Conservation (phyloP, 2,113 vertebrate species). For the Microtus oregoni region DNA sequence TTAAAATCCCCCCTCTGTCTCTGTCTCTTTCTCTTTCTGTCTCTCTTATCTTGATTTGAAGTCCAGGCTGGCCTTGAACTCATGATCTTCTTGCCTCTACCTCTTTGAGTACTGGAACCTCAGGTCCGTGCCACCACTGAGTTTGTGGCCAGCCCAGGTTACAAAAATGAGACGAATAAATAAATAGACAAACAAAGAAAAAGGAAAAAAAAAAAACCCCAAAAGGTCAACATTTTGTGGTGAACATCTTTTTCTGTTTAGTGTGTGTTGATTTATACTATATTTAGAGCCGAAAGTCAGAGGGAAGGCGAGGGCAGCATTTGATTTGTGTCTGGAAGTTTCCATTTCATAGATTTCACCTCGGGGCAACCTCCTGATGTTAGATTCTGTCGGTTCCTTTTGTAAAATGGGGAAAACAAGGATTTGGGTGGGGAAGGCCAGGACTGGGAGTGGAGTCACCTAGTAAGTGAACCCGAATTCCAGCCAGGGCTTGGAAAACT, state of each 20-base stretch:
- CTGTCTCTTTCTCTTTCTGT: neutral
- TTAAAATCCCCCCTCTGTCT: neutral
- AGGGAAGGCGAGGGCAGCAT: neutral
- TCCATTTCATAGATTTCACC: neutral
- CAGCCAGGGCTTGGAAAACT: neutral
- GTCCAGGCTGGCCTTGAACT: neutral
- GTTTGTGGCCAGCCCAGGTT: neutral
- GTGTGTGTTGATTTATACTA: neutral
- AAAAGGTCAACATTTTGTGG: neutral
- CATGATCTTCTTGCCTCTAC: neutral
- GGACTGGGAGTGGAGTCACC: neutral
- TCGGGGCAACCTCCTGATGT: neutral
- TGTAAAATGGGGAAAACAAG: neutral
- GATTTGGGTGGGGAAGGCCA: conserved; percentile 11
- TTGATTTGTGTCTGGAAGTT: conserved; percentile 7
- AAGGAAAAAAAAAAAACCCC: too few species aligned
- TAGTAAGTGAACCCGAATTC: conserved; percentile 17
- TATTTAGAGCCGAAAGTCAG: conserved; percentile 40
- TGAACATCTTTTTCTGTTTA: neutral
- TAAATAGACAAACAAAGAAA: too few species aligned
- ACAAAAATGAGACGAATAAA: neutral
- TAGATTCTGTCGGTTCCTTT: neutral
- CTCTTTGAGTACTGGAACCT: neutral
- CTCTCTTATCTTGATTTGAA: neutral
- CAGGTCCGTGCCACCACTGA: neutral